Percentiles rank a stretch among this genome's conserved stretches.
These are phyloP conservation scores for Elymnias hypermnestra DNA, from an alignment of 1,140 invertebrate genomes.

Conservation along the genomic window DNA sequence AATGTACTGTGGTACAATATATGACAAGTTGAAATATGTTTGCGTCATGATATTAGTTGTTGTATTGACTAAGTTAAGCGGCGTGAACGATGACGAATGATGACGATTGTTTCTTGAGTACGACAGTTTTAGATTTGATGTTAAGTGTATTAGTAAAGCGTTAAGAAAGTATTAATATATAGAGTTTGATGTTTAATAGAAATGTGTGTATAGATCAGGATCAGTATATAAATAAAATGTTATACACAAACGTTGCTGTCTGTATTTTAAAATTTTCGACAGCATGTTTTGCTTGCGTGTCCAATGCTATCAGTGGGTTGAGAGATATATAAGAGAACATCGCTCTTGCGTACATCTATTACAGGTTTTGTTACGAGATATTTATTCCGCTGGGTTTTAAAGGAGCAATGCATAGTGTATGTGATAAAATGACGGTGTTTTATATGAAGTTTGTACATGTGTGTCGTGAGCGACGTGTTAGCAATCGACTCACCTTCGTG, in stretches of 20 bases:
- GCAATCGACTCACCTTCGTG: slow-evolving; percentile 64
- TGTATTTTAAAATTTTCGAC: slow-evolving; percentile 50
- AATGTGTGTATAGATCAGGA: too few relatives aligned
- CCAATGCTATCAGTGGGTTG: slow-evolving; percentile 31
- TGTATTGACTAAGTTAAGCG: too few relatives aligned
- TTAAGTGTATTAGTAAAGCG: too few relatives aligned
- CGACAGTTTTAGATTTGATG: too few relatives aligned
- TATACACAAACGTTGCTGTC: slow-evolving; percentile 11
- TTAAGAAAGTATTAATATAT: too few relatives aligned
- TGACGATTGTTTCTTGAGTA: too few relatives aligned
- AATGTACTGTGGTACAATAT: too few relatives aligned
- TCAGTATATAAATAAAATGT: too few relatives aligned
- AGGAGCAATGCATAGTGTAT: slow-evolving; percentile 10
- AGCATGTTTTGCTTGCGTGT: slow-evolving; percentile 54
- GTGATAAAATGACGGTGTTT: background rate
- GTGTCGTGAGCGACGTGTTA: slow-evolving; percentile 52
- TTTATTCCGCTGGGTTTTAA: background rate
- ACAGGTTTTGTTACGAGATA: background rate
- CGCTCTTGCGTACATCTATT: background rate
- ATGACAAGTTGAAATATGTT: too few relatives aligned
- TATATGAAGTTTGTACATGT: slow-evolving; percentile 14
- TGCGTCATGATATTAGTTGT: too few relatives aligned
- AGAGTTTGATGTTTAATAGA: too few relatives aligned
- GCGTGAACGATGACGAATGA: too few relatives aligned
- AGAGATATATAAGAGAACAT: slow-evolving; percentile 5